Evolutionary conservation across 2,888 invertebrate genomes (phyloP).

Genomic region (Slavum lentiscoides): DNA sequence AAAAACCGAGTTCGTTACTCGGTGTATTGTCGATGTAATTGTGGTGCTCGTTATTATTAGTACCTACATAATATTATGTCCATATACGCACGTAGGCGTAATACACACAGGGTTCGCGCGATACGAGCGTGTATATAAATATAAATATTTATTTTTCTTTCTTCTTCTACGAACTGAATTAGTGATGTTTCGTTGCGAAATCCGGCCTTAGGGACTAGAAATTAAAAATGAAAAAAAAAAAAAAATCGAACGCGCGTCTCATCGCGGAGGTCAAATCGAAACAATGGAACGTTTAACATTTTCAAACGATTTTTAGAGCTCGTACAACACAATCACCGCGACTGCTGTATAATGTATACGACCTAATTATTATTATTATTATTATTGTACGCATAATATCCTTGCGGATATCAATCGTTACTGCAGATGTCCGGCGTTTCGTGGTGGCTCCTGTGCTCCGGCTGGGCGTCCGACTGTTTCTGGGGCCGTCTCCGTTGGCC

Average conservation of each 20-base stretch:
- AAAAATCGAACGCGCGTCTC: neutral
- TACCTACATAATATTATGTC: too few relatives aligned
- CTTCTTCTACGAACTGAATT: neutral
- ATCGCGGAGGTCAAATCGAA: neutral
- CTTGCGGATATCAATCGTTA: neutral
- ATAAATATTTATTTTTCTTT: too few relatives aligned
- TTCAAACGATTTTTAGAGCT: constrained; percentile 15
- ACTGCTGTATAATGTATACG: too few relatives aligned
- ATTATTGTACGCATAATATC: neutral
- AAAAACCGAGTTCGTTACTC: too few relatives aligned
- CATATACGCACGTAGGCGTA: too few relatives aligned
- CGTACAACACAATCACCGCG: too few relatives aligned
- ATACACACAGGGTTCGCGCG: too few relatives aligned
- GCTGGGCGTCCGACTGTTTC: constrained; percentile 43
- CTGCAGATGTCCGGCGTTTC: constrained; percentile 43
- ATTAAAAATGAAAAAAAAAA: neutral
- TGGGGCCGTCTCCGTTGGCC: constrained; percentile 30
- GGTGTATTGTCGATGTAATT: too few relatives aligned
- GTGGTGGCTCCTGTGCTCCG: constrained; percentile 47
- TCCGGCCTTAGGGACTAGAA: neutral
- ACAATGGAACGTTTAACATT: constrained; percentile 36
- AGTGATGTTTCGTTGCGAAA: neutral
- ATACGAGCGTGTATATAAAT: too few relatives aligned
- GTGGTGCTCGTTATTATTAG: too few relatives aligned
- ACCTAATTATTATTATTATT: too few relatives aligned